Percentiles rank a stretch among this genome's conserved stretches.
phyloP scores from a whole-genome alignment of 2,888 invertebrate genomes.

The Eupithecia pulchellata region DNA sequence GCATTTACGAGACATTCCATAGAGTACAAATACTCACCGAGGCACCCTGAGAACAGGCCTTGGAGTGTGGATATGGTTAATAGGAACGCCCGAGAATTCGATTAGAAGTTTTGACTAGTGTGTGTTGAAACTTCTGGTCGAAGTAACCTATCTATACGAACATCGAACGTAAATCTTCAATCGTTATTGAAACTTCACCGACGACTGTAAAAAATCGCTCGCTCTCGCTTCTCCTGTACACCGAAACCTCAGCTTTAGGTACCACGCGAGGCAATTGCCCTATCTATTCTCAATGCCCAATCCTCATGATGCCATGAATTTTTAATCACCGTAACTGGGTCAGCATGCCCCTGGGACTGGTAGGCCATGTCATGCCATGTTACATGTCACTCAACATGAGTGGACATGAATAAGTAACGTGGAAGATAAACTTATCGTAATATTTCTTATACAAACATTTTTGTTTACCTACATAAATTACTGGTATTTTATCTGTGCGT shows the following conservation, averaged over 20 bases:
- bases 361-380: conserved; percentile 40
- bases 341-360: conserved; percentile 49
- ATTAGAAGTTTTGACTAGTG: no score
- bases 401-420: conserved; percentile 10
- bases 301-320: conserved; percentile 45
- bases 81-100: no score
- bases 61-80: no score
- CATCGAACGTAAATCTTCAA: background rate
- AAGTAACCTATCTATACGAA: no score
- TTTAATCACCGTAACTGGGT: conserved; percentile 58
- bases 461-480: no score
- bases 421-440: background rate
- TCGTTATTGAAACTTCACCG: background rate
- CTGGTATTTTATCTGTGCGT: no score
- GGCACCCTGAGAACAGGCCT: no score
- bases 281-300: conserved; percentile 13
- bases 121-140: no score
- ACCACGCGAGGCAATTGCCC: conserved; percentile 14
- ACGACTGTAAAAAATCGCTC: background rate
- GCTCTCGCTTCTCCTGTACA: background rate
- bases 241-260: background rate
- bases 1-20: background rate
- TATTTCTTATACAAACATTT: background rate
- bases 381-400: conserved; percentile 25
- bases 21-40: no score